A percentile compares a stretch with the other conserved stretches of the same genome.
Conservation (phyloP, 2,797 vertebrate species). For the Xenops minutus region DNA sequence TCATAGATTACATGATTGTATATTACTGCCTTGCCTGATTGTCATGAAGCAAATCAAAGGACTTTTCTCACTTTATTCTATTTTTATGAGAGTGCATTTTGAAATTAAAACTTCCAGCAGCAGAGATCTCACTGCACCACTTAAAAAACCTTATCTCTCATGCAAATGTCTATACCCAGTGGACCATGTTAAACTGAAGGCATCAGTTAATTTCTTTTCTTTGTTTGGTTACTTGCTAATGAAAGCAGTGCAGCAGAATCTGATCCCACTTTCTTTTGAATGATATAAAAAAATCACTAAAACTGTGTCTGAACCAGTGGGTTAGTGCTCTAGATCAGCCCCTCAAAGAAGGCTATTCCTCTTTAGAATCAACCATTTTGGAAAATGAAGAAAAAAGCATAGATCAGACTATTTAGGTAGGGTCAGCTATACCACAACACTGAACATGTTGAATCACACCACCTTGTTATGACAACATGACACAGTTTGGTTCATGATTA, state of each 20-base stretch:
- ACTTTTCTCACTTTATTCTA: not conserved
- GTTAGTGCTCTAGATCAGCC: not conserved
- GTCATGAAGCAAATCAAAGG: not conserved
- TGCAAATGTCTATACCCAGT: not conserved
- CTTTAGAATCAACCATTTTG: not conserved
- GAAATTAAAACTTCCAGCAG: not conserved
- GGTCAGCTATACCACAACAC: not conserved
- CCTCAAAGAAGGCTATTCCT: not conserved
- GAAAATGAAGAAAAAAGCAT: not conserved
- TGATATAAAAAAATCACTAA: not conserved
- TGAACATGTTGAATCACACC: not conserved
- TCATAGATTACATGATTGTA: not conserved
- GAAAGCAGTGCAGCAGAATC: not conserved
- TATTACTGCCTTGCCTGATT: not conserved
- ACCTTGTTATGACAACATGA: not conserved
- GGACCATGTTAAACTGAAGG: not conserved
- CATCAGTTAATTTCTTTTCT: not conserved
- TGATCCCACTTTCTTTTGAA: not conserved
- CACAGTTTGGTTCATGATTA: not conserved
- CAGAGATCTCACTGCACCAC: not conserved
- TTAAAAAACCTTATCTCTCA: not conserved
- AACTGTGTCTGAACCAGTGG: not conserved
- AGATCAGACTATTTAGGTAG: not conserved
- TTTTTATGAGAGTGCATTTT: not conserved
- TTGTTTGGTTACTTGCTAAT: not conserved